Evolutionary conservation across 2,113 vertebrate genomes (phyloP).

Genomic region (Menidia beryllina): DNA sequence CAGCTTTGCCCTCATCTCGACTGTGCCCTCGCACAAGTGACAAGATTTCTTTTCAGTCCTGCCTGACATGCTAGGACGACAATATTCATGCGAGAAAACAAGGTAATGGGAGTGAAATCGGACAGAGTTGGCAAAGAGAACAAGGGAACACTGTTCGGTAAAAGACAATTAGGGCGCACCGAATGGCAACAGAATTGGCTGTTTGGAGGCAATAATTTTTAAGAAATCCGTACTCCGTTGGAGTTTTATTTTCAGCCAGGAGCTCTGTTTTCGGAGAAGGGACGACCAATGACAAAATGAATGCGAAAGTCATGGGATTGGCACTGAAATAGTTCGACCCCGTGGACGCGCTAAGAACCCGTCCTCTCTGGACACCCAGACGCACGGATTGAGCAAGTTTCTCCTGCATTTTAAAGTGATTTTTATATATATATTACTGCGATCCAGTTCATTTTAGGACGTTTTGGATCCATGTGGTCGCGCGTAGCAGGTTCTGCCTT

Average conservation of each 20-base stretch:
- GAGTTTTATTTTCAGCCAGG: conserved; percentile 54
- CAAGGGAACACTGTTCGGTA: conserved; percentile 76
- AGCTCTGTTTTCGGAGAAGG: conserved; percentile 22
- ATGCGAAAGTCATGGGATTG: conserved; percentile 73
- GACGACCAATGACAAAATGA: conserved; percentile 57
- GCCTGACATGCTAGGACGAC: conserved; percentile 37
- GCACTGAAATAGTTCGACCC: conserved; percentile 49
- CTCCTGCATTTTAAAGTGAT: conserved; percentile 8
- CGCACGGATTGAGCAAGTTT: conserved; percentile 64
- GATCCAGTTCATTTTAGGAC: not conserved
- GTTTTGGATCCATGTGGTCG: conserved; percentile 71
- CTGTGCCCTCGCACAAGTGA: not conserved
- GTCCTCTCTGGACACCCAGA: conserved; percentile 42
- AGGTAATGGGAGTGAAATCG: conserved; percentile 78
- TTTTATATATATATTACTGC: too few relatives aligned
- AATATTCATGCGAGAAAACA: conserved; percentile 39
- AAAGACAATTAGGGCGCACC: conserved; percentile 68
- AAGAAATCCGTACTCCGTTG: conserved; percentile 38
- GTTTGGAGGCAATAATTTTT: conserved; percentile 34
- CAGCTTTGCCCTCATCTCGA: conserved; percentile 20
- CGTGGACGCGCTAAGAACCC: conserved; percentile 45
- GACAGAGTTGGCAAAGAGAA: conserved; percentile 64
- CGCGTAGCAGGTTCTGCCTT: conserved; percentile 40
- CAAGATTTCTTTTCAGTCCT: not conserved
- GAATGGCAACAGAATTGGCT: conserved; percentile 57